These are phyloP conservation scores for Zosterops pallidus DNA, from an alignment of 2,113 vertebrate genomes.

Conservation along the genomic window DNA sequence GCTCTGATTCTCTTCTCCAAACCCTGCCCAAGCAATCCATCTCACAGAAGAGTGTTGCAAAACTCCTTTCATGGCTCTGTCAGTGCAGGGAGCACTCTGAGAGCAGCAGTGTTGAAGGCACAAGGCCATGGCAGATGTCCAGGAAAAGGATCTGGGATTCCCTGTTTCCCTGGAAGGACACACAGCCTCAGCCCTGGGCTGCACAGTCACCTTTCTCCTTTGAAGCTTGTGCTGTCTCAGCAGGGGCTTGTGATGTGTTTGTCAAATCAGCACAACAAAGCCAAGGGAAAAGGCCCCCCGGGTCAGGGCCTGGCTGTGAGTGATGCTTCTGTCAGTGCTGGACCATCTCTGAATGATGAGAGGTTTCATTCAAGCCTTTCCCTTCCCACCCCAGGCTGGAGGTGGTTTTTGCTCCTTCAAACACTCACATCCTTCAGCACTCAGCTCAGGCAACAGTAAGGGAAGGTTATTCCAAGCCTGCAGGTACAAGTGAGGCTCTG, in stretches of 20 bases:
- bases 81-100: not conserved
- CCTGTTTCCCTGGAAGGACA: not conserved
- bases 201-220: accelerated
- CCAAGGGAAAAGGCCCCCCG: not conserved
- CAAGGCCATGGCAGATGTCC: not conserved
- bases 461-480: not conserved
- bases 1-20: not conserved
- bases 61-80: not conserved
- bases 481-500: not conserved
- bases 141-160: not conserved
- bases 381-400: not conserved
- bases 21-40: not conserved
- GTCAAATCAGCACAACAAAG: not conserved
- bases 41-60: not conserved
- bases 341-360: not conserved
- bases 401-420: not conserved
- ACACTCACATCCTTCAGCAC: not conserved
- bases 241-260: not conserved
- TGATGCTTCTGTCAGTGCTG: not conserved
- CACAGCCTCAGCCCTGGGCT: not conserved
- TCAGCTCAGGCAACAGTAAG: not conserved
- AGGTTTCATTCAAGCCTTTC: not conserved
- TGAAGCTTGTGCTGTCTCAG: not conserved
- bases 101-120: not conserved
- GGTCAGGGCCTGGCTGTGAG: not conserved